Evolutionary conservation across 1,140 invertebrate species (phyloP), one percentile per base, ranked within the genome.

Genomic region (Cydia fagiglandana): DNA sequence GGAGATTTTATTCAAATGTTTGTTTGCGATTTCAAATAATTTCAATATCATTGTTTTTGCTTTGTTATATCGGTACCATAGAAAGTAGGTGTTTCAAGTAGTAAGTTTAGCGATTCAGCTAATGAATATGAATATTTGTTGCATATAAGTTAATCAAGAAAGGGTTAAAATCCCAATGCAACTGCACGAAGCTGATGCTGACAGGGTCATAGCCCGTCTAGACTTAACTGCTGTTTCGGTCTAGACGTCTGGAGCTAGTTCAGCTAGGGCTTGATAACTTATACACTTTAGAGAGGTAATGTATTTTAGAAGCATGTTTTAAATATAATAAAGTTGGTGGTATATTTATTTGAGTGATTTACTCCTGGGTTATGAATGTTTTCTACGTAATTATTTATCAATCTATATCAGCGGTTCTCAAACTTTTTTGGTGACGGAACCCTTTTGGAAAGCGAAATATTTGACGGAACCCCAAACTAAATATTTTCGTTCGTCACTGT

Each of bases 141-240:
- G 38, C 7, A 41, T 10, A 41, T 41, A 41, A 41, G 1, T 41
- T 41, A 41, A 41, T 41, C 0, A 38, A 28, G 38, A 45, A 17
- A 74, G 64, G 12, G 13, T 73, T 64, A 70, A 41, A 78, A 77
- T 50, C 74, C 77, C 68, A 74, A 75, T 75, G 66, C 75, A 76
- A 77, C 75, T 75, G 80, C 78, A 77, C 77, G 76, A 47, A 64
- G 79, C 76, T 74, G 76, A 73, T 79, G 82, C 82, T 84, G 84
- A 82, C 85, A 79, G 80, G 89, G 87, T 91, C 88, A 83, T 84
- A 81, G 83, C 88, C 88, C 78, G 89, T 91, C 89, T 91, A 91
- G 89, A 91, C 89, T 77, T 77, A 84, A 83, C 80, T 86, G 83
- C 84, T 86, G 82, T 78, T 78, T 75, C 75, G 78, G 87, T 90